Percentiles rank a stretch among this genome's conserved stretches.
Evolutionary conservation across 2,888 invertebrate genomes (phyloP).

Genomic region (Cordilura impudica): DNA sequence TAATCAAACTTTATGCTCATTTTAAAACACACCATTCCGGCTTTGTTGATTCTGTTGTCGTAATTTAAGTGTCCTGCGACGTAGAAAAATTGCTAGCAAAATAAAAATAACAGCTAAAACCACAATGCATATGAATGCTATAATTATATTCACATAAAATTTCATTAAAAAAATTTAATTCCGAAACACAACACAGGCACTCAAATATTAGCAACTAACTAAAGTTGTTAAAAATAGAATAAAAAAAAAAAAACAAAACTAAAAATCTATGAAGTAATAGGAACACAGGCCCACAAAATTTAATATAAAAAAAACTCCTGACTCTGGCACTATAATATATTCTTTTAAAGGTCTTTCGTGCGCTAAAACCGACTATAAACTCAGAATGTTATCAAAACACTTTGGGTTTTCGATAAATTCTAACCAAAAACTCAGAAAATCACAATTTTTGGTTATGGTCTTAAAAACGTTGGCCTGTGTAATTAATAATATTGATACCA

Average conservation of each 20-base stretch:
- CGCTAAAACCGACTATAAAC: too few relatives aligned
- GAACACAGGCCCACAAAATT: neutral
- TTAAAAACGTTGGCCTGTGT: too few relatives aligned
- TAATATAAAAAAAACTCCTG: neutral
- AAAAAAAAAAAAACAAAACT: neutral
- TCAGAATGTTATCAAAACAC: too few relatives aligned
- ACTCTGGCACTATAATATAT: neutral
- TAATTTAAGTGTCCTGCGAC: slow-evolving; percentile 29
- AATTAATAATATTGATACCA: neutral
- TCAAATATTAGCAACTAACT: slow-evolving; percentile 26
- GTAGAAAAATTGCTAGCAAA: slow-evolving; percentile 38
- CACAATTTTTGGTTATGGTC: too few relatives aligned
- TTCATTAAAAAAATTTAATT: slow-evolving; percentile 20
- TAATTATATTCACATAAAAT: slow-evolving; percentile 54
- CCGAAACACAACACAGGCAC: slow-evolving; percentile 7
- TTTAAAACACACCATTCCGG: neutral
- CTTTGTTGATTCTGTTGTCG: neutral
- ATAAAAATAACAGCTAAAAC: slow-evolving; percentile 30
- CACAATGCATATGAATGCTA: slow-evolving; percentile 50
- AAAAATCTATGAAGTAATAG: neutral
- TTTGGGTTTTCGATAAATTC: too few relatives aligned
- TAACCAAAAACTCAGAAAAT: too few relatives aligned
- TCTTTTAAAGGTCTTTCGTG: too few relatives aligned
- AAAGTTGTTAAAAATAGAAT: neutral
- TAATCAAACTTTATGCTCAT: too few relatives aligned